Evolutionary conservation across 2,113 vertebrate genomes (phyloP).

Genomic region (Myocastor coypus): DNA sequence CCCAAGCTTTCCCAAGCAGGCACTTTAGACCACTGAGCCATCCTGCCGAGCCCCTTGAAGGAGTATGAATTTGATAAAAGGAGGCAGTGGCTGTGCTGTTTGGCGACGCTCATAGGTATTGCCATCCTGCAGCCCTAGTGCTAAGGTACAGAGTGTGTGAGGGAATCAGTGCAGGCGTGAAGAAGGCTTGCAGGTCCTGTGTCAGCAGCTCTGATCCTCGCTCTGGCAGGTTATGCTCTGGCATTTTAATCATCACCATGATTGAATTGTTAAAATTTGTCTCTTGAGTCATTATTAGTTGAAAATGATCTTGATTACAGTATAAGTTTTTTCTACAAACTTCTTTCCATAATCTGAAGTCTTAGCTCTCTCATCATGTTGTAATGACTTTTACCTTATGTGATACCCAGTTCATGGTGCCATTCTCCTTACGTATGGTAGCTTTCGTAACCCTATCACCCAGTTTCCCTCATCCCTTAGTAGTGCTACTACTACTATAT

Average conservation of each 20-base stretch:
- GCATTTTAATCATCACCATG: not conserved
- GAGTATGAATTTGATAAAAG: not conserved
- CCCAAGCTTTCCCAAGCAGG: too few species aligned
- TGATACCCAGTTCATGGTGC: not conserved
- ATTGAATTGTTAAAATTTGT: not conserved
- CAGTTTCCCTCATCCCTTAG: not conserved
- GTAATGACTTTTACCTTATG: not conserved
- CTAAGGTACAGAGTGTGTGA: not conserved
- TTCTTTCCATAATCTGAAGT: not conserved
- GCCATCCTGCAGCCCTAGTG: not conserved
- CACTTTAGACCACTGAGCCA: too few species aligned
- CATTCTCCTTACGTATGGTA: not conserved
- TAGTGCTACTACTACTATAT: not conserved
- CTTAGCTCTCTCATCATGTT: not conserved
- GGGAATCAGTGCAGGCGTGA: not conserved
- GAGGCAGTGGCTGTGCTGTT: not conserved
- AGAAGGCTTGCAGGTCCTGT: not conserved
- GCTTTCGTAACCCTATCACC: not conserved
- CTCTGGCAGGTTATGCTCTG: not conserved
- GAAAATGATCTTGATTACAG: not conserved
- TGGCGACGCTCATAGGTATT: not conserved
- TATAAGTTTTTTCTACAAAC: not conserved
- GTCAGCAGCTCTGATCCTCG: not conserved
- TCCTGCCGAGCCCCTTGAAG: too few species aligned
- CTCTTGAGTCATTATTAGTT: conserved; percentile 11